phyloP scores from a whole-genome alignment of 2,797 vertebrate species.

The Champsocephalus gunnari region DNA sequence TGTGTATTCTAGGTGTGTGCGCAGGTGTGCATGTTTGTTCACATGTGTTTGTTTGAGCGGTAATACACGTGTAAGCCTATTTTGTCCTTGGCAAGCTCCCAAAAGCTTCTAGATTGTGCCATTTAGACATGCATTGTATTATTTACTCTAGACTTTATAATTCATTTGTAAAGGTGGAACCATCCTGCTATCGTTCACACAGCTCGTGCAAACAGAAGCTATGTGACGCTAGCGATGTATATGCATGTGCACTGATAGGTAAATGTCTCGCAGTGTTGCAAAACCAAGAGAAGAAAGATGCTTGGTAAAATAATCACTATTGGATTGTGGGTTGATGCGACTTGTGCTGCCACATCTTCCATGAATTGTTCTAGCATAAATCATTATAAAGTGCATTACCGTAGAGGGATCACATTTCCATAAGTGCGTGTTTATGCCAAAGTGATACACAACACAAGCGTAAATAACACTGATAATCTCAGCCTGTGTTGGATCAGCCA shows the following conservation, averaged over 20 bases:
- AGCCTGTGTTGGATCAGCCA: slow-evolving; percentile 82
- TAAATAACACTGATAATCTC: slow-evolving; percentile 84
- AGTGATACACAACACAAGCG: slow-evolving; percentile 76
- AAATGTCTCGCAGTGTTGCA: slow-evolving; percentile 26
- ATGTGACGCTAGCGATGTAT: slow-evolving; percentile 21
- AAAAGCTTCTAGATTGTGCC: slow-evolving; percentile 73
- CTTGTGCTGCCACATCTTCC: slow-evolving; percentile 59
- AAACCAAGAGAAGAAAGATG: slow-evolving; percentile 31
- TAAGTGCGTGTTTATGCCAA: slow-evolving; percentile 80
- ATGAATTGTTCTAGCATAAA: slow-evolving; percentile 73
- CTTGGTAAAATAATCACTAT: slow-evolving; percentile 21
- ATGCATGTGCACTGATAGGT: slow-evolving; percentile 31
- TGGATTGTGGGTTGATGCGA: slow-evolving; percentile 46
- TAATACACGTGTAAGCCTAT: slow-evolving; percentile 48
- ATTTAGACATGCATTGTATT: slow-evolving; percentile 79
- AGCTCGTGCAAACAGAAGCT: slow-evolving; percentile 30
- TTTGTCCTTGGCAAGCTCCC: slow-evolving; percentile 68
- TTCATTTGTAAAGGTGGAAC: slow-evolving; percentile 77
- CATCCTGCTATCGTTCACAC: slow-evolving; percentile 48
- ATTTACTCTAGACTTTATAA: slow-evolving; percentile 78
- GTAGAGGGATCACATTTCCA: slow-evolving; percentile 78
- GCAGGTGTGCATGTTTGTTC: slow-evolving; percentile 24
- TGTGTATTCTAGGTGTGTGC: slow-evolving; percentile 50
- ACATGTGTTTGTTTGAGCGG: slow-evolving; percentile 48
- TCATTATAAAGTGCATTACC: slow-evolving; percentile 83